A percentile compares a stretch with the other conserved stretches of the same genome.
Evolutionary conservation across 2,888 invertebrate species (phyloP).

Genomic region (Ochropacha duplaris): DNA sequence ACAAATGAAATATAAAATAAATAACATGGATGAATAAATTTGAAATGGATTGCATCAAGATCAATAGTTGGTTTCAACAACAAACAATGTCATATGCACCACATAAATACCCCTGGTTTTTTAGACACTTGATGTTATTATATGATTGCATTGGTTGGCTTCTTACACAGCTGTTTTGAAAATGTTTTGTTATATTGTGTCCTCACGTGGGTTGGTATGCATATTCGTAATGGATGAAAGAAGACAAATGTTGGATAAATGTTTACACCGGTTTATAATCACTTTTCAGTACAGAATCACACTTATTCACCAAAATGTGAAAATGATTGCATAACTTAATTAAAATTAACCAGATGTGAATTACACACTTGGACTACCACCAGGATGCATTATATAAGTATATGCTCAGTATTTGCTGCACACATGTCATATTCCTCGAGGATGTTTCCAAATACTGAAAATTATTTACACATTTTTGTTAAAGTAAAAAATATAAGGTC

Average conservation of each 20-base stretch:
- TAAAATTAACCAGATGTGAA: slow-evolving; percentile 24
- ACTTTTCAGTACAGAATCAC: slow-evolving; percentile 76
- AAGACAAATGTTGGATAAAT: slow-evolving; percentile 47
- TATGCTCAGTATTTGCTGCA: slow-evolving; percentile 35
- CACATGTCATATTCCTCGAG: slow-evolving; percentile 38
- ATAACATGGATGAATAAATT: slow-evolving; percentile 13
- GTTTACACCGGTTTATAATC: slow-evolving; percentile 75
- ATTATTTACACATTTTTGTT: slow-evolving; percentile 54
- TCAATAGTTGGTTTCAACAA: slow-evolving; percentile 9
- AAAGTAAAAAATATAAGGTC: slow-evolving; percentile 67
- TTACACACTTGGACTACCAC: slow-evolving; percentile 30
- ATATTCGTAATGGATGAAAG: slow-evolving; percentile 42
- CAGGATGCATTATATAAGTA: slow-evolving; percentile 26
- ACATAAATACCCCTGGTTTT: slow-evolving; percentile 49
- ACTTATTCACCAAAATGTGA: slow-evolving; percentile 59
- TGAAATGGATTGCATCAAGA: slow-evolving; percentile 13
- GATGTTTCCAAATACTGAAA: slow-evolving; percentile 45
- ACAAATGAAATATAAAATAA: neutral
- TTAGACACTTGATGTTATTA: slow-evolving; percentile 31
- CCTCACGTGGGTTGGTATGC: slow-evolving; percentile 56
- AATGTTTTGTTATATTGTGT: slow-evolving; percentile 31
- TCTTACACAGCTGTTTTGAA: slow-evolving; percentile 36
- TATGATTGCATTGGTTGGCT: slow-evolving; percentile 29
- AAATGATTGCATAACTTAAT: slow-evolving; percentile 19
- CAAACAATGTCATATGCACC: slow-evolving; percentile 14